phyloP scores from a whole-genome alignment of 2,888 invertebrate genomes.

The Crocallis elinguaria region DNA sequence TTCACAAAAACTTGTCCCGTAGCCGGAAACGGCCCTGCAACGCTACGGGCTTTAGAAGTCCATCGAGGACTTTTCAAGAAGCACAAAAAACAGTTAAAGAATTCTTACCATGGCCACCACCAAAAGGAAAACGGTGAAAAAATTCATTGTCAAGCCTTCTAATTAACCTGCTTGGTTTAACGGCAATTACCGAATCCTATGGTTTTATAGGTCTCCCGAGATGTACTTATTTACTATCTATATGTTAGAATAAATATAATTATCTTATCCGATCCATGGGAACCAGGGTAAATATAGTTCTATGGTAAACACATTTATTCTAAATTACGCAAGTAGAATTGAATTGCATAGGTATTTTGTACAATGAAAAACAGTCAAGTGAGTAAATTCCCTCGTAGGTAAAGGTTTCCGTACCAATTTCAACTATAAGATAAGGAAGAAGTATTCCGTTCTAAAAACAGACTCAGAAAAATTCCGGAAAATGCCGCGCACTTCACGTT shows the following conservation, averaged over 20 bases:
- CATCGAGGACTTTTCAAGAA: no score
- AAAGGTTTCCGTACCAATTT: no score
- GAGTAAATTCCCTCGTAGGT: no score
- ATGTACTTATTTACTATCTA: conserved; percentile 46
- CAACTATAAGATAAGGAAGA: no score
- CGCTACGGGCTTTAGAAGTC: no score
- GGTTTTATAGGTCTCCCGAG: conserved; percentile 60
- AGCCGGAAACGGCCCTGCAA: no score
- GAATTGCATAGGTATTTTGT: background rate
- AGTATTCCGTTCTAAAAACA: no score
- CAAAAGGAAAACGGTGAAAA: conserved; percentile 41
- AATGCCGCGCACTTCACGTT: no score
- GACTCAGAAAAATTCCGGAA: no score
- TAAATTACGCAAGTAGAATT: conserved; percentile 21
- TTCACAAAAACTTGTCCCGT: no score
- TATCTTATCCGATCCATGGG: conserved; percentile 58
- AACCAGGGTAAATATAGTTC: conserved; percentile 42
- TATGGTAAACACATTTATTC: conserved; percentile 31
- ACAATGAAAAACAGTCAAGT: no score
- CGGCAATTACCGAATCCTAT: conserved; percentile 34
- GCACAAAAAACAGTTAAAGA: background rate
- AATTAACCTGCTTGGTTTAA: conserved; percentile 25
- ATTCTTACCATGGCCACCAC: conserved; percentile 53
- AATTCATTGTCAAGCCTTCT: conserved; percentile 52
- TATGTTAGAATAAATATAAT: conserved; percentile 48